Percentiles rank a stretch among this genome's conserved stretches.
phyloP scores from a whole-genome alignment of 1,140 invertebrate genomes.

The Latrodectus geometricus region DNA sequence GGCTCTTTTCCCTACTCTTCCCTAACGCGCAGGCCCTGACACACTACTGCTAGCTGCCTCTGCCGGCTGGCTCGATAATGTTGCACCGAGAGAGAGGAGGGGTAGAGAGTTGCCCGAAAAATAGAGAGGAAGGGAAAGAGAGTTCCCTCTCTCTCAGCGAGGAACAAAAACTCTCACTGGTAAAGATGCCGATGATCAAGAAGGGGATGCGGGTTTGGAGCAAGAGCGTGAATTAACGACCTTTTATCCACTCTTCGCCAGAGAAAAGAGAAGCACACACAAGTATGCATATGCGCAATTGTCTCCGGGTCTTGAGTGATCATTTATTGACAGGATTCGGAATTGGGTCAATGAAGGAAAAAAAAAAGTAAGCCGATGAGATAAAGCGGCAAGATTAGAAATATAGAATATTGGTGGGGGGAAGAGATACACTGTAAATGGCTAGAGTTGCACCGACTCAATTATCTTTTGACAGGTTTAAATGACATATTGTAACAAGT shows the following conservation, averaged over 20 bases:
- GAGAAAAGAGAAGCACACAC: not conserved
- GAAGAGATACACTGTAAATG: too few species aligned
- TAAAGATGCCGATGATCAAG: constrained; percentile 26
- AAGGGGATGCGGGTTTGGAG: constrained; percentile 43
- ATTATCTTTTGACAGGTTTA: too few species aligned
- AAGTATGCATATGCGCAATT: not conserved
- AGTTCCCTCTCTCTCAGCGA: constrained; percentile 11
- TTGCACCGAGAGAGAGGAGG: constrained; percentile 26
- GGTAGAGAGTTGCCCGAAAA: constrained; percentile 28
- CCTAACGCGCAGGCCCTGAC: constrained; percentile 40
- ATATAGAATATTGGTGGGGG: too few species aligned
- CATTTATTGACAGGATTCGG: not conserved
- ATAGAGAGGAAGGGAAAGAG: constrained; percentile 26
- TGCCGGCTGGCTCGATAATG: constrained; percentile 51
- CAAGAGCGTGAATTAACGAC: constrained; percentile 48
- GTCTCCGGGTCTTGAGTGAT: not conserved
- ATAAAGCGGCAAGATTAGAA: not conserved
- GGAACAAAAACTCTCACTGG: constrained; percentile 23
- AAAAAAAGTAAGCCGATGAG: not conserved
- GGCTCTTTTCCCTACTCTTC: constrained; percentile 4
- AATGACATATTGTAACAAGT: too few species aligned
- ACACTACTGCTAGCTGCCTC: constrained; percentile 50
- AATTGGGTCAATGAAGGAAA: not conserved
- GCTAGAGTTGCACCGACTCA: too few species aligned
- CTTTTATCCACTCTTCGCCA: constrained; percentile 5